Percentiles rank a stretch among this genome's conserved stretches.
phyloP scores from a whole-genome alignment of 2,113 vertebrate genomes.

The Cochlearius cochlearius region DNA sequence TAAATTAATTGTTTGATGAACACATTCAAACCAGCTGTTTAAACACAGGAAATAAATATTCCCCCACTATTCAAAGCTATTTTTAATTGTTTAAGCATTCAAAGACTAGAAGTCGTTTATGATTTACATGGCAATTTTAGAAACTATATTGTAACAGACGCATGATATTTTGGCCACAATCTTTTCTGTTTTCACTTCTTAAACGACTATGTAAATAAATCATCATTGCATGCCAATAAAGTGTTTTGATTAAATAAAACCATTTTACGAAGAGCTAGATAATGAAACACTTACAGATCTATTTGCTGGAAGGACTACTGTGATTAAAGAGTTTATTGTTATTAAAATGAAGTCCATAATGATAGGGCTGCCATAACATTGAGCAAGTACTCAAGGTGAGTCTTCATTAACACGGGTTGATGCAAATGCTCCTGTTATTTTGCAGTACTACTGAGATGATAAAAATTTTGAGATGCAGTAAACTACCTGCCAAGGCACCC shows the following conservation, averaged over 20 bases:
- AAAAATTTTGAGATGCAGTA: neutral
- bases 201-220: constrained; percentile 22
- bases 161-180: constrained; percentile 14
- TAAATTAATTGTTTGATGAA: neutral
- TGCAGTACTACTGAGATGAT: neutral
- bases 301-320: neutral
- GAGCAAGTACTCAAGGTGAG: neutral
- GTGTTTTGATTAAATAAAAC: constrained; percentile 29
- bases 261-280: neutral
- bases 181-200: constrained; percentile 12
- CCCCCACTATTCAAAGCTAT: neutral
- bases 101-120: neutral
- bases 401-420: neutral
- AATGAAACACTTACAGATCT: constrained; percentile 11
- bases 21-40: neutral
- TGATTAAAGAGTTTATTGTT: neutral
- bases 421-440: neutral
- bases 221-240: neutral
- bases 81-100: neutral
- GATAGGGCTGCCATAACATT: neutral
- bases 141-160: neutral
- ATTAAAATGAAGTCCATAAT: neutral
- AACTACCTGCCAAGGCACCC: neutral
- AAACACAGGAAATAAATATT: neutral
- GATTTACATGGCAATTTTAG: neutral